Percentiles rank a stretch among this genome's conserved stretches.
phyloP scores from a whole-genome alignment of 2,888 invertebrate genomes.

The Alsophila aescularia region DNA sequence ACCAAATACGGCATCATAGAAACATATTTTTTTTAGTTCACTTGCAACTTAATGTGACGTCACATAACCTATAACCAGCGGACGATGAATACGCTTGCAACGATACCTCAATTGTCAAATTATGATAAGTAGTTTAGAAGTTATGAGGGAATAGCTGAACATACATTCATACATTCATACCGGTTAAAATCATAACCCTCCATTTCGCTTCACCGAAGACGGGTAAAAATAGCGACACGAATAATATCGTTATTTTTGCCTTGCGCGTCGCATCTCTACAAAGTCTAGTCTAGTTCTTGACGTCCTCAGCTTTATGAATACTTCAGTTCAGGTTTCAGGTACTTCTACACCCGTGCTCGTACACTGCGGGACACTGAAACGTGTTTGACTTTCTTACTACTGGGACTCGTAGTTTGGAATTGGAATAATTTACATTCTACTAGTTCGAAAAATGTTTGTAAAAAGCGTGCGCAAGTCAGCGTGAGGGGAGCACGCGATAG shows the following conservation, averaged over 20 bases:
- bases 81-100: too few relatives aligned
- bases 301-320: slow-evolving; percentile 68
- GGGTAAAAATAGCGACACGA: too few relatives aligned
- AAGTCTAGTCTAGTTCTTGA: slow-evolving; percentile 62
- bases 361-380: slow-evolving; percentile 46
- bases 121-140: too few relatives aligned
- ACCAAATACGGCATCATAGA: too few relatives aligned
- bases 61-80: too few relatives aligned
- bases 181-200: too few relatives aligned
- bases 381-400: slow-evolving; percentile 26
- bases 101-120: too few relatives aligned
- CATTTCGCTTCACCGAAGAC: too few relatives aligned
- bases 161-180: too few relatives aligned
- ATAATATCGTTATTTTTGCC: not conserved
- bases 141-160: too few relatives aligned
- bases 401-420: slow-evolving; percentile 26
- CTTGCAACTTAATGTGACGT: too few relatives aligned
- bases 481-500: slow-evolving; percentile 11
- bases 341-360: slow-evolving; percentile 43
- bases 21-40: too few relatives aligned
- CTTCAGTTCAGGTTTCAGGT: slow-evolving; percentile 59
- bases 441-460: slow-evolving; percentile 5
- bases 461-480: slow-evolving; percentile 12
- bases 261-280: slow-evolving; percentile 44
- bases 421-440: slow-evolving; percentile 18